These are phyloP conservation scores for Aromia moschata DNA, from an alignment of 2,888 invertebrate genomes.

Conservation along the genomic window DNA sequence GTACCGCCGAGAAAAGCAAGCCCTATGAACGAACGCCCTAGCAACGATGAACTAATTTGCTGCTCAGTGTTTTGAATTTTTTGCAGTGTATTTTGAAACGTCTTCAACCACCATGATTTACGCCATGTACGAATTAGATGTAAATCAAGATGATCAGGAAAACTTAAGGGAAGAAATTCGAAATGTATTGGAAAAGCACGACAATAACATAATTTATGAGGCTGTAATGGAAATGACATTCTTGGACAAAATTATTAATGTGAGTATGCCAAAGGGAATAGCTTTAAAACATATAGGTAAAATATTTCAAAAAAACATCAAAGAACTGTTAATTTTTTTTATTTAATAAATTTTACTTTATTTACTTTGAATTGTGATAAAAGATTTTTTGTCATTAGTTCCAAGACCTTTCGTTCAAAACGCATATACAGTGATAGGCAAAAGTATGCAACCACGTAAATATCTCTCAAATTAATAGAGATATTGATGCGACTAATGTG, in stretches of 20 bases:
- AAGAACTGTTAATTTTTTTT: too few relatives aligned
- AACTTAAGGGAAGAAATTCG: constrained; percentile 43
- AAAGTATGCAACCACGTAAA: too few relatives aligned
- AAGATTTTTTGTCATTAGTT: too few relatives aligned
- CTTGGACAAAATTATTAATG: constrained; percentile 61
- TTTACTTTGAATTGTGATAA: too few relatives aligned
- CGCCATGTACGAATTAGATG: constrained; percentile 44
- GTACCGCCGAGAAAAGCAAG: constrained; percentile 5
- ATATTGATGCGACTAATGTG: too few relatives aligned
- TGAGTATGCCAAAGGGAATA: too few relatives aligned
- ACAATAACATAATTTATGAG: constrained; percentile 45
- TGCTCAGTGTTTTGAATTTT: constrained; percentile 45
- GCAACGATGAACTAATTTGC: constrained; percentile 31
- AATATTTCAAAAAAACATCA: too few relatives aligned
- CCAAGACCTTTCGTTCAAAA: too few relatives aligned
- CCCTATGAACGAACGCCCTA: constrained; percentile 5
- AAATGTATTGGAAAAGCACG: constrained; percentile 36
- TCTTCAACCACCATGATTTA: constrained; percentile 49
- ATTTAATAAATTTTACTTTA: too few relatives aligned
- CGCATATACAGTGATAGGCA: too few relatives aligned
- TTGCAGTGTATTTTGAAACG: constrained; percentile 48
- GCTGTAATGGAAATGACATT: constrained; percentile 49
- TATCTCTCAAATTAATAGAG: too few relatives aligned
- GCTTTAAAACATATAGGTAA: too few relatives aligned
- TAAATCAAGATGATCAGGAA: constrained; percentile 44